A percentile compares a stretch with the other conserved stretches of the same genome.
These are phyloP conservation scores for Metridium senile DNA, from an alignment of 92 coral and sea anemone genomes.

Conservation along the genomic window DNA sequence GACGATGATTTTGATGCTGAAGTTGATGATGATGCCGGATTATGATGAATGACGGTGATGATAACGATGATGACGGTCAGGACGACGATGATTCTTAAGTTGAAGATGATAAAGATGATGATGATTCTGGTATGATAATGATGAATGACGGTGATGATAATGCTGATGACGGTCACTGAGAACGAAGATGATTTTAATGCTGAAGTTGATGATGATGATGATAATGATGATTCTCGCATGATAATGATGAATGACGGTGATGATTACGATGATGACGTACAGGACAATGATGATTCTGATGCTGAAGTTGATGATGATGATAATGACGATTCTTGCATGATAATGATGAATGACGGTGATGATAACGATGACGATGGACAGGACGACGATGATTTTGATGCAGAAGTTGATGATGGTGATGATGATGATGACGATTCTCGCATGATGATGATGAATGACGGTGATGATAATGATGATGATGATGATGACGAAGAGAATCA, in stretches of 20 bases:
- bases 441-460: background rate
- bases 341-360: background rate
- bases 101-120: background rate
- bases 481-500: background rate
- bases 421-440: background rate
- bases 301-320: background rate
- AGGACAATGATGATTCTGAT: background rate
- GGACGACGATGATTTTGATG: background rate
- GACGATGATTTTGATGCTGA: background rate
- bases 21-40: background rate
- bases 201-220: background rate
- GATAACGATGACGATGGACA: background rate
- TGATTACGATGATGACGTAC: background rate
- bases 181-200: background rate
- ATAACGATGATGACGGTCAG: background rate
- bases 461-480: background rate
- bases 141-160: background rate
- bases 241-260: background rate
- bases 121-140: conserved; percentile 1
- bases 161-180: background rate
- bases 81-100: background rate
- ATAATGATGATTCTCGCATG: background rate
- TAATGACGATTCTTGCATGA: background rate
- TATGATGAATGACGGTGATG: background rate
- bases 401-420: background rate